Percentiles rank a stretch among this genome's conserved stretches.
phyloP scores from a whole-genome alignment of 1,140 invertebrate genomes.

The Drosophila funebris region DNA sequence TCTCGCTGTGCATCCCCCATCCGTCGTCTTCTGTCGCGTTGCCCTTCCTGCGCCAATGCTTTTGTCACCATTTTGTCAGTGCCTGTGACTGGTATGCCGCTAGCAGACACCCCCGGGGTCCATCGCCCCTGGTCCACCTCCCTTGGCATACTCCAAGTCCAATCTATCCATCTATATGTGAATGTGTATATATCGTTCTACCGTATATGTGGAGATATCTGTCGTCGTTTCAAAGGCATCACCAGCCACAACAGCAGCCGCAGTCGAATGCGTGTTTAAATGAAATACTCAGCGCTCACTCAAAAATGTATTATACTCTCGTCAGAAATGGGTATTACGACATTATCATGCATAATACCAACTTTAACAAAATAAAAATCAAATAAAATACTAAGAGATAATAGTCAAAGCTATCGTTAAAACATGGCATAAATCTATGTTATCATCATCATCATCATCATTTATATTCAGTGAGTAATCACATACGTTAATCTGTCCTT shows the following conservation, averaged over 20 bases:
- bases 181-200: slow-evolving; percentile 24
- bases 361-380: neutral
- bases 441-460: neutral
- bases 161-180: slow-evolving; percentile 68
- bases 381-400: neutral
- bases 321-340: slow-evolving; percentile 13
- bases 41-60: slow-evolving; percentile 27
- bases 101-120: slow-evolving; percentile 43
- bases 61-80: slow-evolving; percentile 77
- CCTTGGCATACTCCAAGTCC: slow-evolving; percentile 26
- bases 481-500: no score
- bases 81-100: slow-evolving; percentile 51
- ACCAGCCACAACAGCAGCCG: slow-evolving; percentile 37
- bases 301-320: slow-evolving; percentile 62
- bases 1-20: no score
- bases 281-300: slow-evolving; percentile 77
- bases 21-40: no score
- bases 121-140: neutral
- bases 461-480: no score
- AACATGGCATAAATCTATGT: neutral
- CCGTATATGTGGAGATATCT: slow-evolving; percentile 69
- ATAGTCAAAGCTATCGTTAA: neutral
- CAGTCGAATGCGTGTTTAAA: slow-evolving; percentile 75
- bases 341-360: slow-evolving; percentile 10
- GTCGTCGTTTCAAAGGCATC: slow-evolving; percentile 54